phyloP scores from a whole-genome alignment of 2,888 invertebrate genomes.

The Trypoxylon attenuatum region DNA sequence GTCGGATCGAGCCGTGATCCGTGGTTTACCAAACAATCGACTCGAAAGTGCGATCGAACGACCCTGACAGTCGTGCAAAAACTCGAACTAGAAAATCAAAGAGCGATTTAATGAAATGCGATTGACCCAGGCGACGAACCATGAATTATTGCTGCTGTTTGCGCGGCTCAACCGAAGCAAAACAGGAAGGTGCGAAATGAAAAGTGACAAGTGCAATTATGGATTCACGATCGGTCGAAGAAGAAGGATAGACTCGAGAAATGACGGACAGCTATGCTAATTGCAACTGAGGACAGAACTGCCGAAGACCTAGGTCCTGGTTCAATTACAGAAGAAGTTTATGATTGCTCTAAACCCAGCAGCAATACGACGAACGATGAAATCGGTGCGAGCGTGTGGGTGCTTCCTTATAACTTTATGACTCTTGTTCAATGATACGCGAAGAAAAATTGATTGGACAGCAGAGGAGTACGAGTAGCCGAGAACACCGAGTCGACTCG shows the following conservation, averaged over 20 bases:
- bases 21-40: no score
- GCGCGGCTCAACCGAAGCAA: neutral
- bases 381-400: slow-evolving; percentile 39
- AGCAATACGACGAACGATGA: slow-evolving; percentile 50
- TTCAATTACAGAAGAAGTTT: no score
- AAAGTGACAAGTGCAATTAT: neutral
- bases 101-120: no score
- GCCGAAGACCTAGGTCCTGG: slow-evolving; percentile 4
- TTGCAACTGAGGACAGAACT: slow-evolving; percentile 35
- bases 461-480: slow-evolving; percentile 3
- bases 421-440: slow-evolving; percentile 42
- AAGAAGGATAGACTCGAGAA: slow-evolving; percentile 14
- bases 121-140: neutral
- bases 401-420: slow-evolving; percentile 55
- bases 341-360: slow-evolving; percentile 45
- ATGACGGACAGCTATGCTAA: slow-evolving; percentile 39
- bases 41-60: no score
- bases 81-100: no score
- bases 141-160: neutral
- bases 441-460: slow-evolving; percentile 27
- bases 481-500: slow-evolving; percentile 18
- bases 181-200: neutral
- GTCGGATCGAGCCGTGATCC: no score
- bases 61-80: no score
- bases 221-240: neutral